Percentiles rank a stretch among this genome's conserved stretches.
Evolutionary conservation across 1,140 invertebrate species (phyloP).

Genomic region (Euwallacea similis): DNA sequence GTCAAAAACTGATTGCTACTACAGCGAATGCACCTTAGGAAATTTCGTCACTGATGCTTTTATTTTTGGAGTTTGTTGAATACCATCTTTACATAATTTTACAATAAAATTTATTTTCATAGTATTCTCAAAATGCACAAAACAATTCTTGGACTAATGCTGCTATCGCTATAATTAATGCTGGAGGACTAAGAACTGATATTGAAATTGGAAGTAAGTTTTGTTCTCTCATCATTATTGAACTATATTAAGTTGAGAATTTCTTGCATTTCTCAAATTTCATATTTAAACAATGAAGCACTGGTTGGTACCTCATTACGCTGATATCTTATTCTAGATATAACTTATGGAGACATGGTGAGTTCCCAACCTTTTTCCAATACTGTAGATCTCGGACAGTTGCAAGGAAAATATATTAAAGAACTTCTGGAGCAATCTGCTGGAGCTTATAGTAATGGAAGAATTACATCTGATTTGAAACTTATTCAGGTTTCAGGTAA

Average conservation of each 20-base stretch:
- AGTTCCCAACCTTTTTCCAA: slow-evolving; percentile 61
- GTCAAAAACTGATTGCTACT: slow-evolving; percentile 59
- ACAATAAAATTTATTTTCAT: slow-evolving; percentile 10
- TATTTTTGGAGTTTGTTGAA: slow-evolving; percentile 59
- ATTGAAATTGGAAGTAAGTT: slow-evolving; percentile 58
- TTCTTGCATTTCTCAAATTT: not conserved
- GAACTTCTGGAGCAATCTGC: slow-evolving; percentile 56
- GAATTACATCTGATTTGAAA: slow-evolving; percentile 56
- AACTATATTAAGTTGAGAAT: no score
- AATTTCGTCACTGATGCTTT: slow-evolving; percentile 75
- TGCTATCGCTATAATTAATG: slow-evolving; percentile 68
- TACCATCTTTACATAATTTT: not conserved
- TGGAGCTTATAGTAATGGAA: slow-evolving; percentile 45
- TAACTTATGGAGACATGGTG: slow-evolving; percentile 59
- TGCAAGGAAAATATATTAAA: slow-evolving; percentile 57
- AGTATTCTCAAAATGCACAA: slow-evolving; percentile 52
- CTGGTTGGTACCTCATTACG: not conserved
- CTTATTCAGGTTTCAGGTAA: slow-evolving; percentile 56
- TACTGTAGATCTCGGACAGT: slow-evolving; percentile 58
- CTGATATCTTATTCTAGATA: slow-evolving; percentile 42
- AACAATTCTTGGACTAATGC: slow-evolving; percentile 66
- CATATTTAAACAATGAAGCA: not conserved
- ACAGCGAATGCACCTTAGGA: slow-evolving; percentile 73
- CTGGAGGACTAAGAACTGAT: slow-evolving; percentile 68
- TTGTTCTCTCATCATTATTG: not conserved